Percentiles rank a stretch among this genome's conserved stretches.
Conservation (phyloP, 2,888 invertebrate species). For the Antheraea assamensis region DNA sequence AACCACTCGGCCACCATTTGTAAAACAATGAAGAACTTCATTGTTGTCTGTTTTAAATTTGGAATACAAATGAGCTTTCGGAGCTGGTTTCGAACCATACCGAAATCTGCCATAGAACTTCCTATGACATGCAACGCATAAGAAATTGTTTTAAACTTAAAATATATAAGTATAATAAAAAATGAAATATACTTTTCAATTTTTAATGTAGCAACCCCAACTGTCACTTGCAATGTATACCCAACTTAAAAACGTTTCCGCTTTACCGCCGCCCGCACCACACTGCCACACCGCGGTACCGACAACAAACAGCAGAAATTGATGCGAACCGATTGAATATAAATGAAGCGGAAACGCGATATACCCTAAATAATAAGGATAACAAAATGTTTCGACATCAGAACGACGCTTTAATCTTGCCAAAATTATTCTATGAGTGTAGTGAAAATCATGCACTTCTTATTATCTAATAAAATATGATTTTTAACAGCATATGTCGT, state of each 20-base stretch:
- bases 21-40: too few species aligned
- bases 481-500: too few species aligned
- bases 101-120: too few species aligned
- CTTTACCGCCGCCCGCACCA: neutral
- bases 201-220: neutral
- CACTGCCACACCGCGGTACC: neutral
- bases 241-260: neutral
- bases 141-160: neutral
- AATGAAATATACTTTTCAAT: neutral
- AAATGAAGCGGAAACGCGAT: constrained; percentile 15
- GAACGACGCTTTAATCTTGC: neutral
- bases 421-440: neutral
- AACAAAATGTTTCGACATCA: neutral
- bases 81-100: too few species aligned
- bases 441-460: neutral
- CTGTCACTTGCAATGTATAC: constrained; percentile 12
- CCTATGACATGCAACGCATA: too few species aligned
- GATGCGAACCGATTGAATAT: constrained; percentile 14
- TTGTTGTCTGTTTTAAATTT: too few species aligned
- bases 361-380: constrained; percentile 1
- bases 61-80: too few species aligned
- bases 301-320: constrained; percentile 3
- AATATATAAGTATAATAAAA: neutral
- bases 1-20: too few species aligned
- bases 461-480: too few species aligned